phyloP scores from a whole-genome alignment of 2,113 vertebrate species.

The Hypocryptadius cinnamomeus region DNA sequence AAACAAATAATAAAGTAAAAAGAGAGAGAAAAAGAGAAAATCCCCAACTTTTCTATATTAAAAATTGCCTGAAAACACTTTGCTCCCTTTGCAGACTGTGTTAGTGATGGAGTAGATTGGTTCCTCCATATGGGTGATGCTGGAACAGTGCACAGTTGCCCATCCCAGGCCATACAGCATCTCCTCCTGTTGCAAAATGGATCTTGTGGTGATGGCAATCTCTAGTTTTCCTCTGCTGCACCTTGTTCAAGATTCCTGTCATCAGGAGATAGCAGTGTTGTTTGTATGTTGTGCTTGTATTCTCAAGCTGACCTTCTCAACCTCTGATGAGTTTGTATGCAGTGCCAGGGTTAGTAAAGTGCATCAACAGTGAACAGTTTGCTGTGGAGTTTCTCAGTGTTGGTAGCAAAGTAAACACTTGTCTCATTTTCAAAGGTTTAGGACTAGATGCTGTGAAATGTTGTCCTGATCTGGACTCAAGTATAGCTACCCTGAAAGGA shows the following conservation, averaged over 20 bases:
- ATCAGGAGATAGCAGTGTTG: neutral
- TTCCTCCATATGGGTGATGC: neutral
- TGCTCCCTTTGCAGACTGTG: neutral
- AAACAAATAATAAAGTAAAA: neutral
- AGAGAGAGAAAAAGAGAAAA: neutral
- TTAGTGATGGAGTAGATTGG: neutral
- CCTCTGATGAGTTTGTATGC: neutral
- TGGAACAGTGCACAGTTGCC: neutral
- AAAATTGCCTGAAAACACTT: neutral
- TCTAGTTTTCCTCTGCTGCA: neutral
- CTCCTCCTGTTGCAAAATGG: neutral
- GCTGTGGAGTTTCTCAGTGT: neutral
- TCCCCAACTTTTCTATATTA: neutral
- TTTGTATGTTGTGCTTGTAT: neutral
- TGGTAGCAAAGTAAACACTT: neutral
- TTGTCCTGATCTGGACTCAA: neutral
- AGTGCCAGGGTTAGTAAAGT: neutral
- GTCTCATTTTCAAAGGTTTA: neutral
- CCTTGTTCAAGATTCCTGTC: neutral
- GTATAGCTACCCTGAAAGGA: neutral
- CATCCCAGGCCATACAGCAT: neutral
- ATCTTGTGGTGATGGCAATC: neutral
- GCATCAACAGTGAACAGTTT: neutral
- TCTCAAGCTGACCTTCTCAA: neutral
- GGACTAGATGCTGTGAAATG: neutral